phyloP scores from a whole-genome alignment of 2,113 vertebrate genomes.

The Thalassarche chlororhynchos region DNA sequence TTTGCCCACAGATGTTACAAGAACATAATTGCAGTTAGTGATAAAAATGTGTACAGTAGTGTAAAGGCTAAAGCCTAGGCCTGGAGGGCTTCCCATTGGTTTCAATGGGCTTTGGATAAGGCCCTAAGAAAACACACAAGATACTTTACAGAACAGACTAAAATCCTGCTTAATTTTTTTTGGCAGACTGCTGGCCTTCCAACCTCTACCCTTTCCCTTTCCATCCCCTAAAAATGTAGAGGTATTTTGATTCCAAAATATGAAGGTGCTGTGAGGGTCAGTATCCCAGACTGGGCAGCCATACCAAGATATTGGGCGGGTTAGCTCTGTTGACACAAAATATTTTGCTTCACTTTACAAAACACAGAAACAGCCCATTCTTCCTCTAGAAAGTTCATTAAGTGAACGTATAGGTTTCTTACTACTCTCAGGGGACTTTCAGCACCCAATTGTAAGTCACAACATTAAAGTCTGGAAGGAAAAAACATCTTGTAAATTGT shows the following conservation, averaged over 20 bases:
- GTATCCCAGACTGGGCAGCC: background rate
- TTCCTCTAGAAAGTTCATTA: background rate
- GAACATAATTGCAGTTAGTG: background rate
- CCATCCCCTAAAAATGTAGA: background rate
- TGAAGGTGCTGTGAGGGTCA: background rate
- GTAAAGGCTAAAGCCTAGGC: background rate
- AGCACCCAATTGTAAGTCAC: background rate
- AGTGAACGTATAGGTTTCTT: background rate
- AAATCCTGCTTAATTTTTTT: background rate
- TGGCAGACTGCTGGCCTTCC: background rate
- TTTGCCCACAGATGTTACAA: background rate
- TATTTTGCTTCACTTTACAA: background rate
- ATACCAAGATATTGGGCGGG: rapidly evolving
- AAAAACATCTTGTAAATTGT: conserved; percentile 12
- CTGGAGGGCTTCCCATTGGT: background rate
- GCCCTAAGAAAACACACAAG: background rate
- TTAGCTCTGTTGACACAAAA: background rate
- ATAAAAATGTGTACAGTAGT: background rate
- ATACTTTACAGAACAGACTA: background rate
- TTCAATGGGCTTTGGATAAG: background rate
- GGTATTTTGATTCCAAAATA: background rate
- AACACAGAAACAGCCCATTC: background rate
- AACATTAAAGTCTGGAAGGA: background rate
- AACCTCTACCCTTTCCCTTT: background rate
- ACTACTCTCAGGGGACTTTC: background rate